Evolutionary conservation across 2,113 vertebrate species (phyloP).

Genomic region (Carassius gibelio): DNA sequence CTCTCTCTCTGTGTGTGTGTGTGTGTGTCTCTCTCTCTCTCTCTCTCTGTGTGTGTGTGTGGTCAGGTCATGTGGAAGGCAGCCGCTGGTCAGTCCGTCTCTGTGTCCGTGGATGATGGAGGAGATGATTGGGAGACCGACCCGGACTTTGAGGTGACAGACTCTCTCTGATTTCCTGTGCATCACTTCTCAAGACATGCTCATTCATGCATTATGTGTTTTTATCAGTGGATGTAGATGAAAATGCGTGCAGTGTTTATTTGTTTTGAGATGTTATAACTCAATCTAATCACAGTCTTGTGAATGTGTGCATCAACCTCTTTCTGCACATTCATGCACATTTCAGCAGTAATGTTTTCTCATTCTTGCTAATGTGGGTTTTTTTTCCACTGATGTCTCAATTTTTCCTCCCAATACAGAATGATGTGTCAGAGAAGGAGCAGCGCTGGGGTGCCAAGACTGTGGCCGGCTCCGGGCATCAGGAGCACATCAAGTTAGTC

Average conservation of each 20-base stretch:
- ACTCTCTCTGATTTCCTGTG: too few relatives aligned
- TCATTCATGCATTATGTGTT: too few relatives aligned
- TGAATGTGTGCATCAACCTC: too few relatives aligned
- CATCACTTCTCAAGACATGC: not conserved
- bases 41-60: too few relatives aligned
- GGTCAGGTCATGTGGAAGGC: slow-evolving; percentile 92
- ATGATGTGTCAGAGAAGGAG: slow-evolving; percentile 93
- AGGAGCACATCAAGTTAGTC: slow-evolving; percentile 94
- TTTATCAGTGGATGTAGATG: too few relatives aligned
- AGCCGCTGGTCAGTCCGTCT: slow-evolving; percentile 83
- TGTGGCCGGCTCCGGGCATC: slow-evolving; percentile 91
- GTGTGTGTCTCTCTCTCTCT: not conserved
- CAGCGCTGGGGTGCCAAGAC: slow-evolving; percentile 98
- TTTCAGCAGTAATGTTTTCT: not conserved
- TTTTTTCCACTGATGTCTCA: not conserved
- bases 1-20: too few relatives aligned
- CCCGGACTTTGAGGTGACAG: slow-evolving; percentile 92
- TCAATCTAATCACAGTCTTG: too few relatives aligned
- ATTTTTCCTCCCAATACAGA: slow-evolving; percentile 70
- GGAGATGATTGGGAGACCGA: slow-evolving; percentile 97
- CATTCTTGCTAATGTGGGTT: not conserved
- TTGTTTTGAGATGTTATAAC: not conserved
- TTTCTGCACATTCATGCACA: too few relatives aligned
- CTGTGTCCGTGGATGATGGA: slow-evolving; percentile 75
- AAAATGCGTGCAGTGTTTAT: not conserved